Evolutionary conservation across 2,888 invertebrate species (phyloP), one percentile per base, ranked within the genome.

Genomic region (Hirtodrosophila alboralis): DNA sequence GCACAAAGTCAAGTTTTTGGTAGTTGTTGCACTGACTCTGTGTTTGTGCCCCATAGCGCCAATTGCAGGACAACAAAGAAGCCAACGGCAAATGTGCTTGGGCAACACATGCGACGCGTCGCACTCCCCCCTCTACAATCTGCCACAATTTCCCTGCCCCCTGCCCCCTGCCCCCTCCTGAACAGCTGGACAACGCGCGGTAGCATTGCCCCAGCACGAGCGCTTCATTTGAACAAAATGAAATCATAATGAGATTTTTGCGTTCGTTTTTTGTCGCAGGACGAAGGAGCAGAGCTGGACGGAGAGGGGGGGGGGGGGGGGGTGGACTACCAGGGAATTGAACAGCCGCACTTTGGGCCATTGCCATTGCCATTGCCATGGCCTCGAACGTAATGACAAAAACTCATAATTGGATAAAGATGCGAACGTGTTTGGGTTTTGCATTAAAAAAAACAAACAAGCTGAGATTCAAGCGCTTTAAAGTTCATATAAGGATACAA

Each of bases 361-460:
- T 85, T 79, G 77, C 84, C 77, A 85, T 80, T 40, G 54, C 54
- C 65, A 80, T 85, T 79, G 77, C 84, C 77, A 85, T 80, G 75
- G 78, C 52, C 69, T 52, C 51, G 73, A n/a, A 33, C 74, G 64
- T 86, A 86, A 83, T 83, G 81, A 83, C 84, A 83, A 83, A 80
- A 86, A 84, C 86, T 80, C 81, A 83, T 86, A 83, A 86, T 83
- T 83, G 81, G 81, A 86, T 83, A 83, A 83, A 86, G 81, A 75
- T 78, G 72, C 69, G 61, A 77, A 77, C 79, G 75, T 78, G 83
- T 83, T 49, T 49, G 40, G 38, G 18, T 12, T 9, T 33, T 60
- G 47, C 31, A 51, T 60, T 58, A 36, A 77, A 58, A 57, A 30
- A 45, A 44, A 28, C 4, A 58, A 28, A 57, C 18, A 18, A 44